phyloP scores from a whole-genome alignment of 2,888 invertebrate species.

The Corbicula japonica region DNA sequence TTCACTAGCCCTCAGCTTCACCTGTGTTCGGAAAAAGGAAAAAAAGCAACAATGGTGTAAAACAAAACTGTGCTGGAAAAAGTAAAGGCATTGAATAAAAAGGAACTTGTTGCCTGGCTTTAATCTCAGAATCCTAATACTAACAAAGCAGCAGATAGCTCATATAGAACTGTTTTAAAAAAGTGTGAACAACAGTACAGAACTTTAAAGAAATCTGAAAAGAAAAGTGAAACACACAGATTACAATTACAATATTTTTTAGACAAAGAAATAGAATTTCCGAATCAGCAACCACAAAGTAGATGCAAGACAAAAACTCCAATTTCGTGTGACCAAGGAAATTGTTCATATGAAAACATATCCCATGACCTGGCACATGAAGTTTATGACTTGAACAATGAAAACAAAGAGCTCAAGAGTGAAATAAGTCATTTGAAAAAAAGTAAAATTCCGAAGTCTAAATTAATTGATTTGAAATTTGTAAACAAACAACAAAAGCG shows the following conservation, averaged over 20 bases:
- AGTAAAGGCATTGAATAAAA: neutral
- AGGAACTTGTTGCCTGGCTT: conserved; percentile 1
- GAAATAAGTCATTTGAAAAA: conserved; percentile 16
- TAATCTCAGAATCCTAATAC: neutral
- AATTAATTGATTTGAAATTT: neutral
- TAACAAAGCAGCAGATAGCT: neutral
- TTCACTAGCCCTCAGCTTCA: conserved; percentile 15
- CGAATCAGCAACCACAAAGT: neutral
- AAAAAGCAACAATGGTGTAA: neutral
- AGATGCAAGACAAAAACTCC: conserved; percentile 16
- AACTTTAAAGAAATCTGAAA: conserved; percentile 7
- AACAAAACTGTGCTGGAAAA: conserved; percentile 1
- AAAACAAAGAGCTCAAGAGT: neutral
- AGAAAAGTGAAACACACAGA: neutral
- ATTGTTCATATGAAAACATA: conserved; percentile 23
- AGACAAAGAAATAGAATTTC: neutral
- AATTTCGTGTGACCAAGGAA: conserved; percentile 21
- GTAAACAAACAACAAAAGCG: neutral
- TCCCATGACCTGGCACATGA: conserved; percentile 29
- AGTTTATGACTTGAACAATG: conserved; percentile 7
- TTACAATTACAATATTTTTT: neutral
- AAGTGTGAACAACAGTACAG: conserved; percentile 8
- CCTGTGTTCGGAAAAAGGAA: conserved; percentile 1
- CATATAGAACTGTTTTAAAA: neutral
- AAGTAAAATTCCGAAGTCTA: conserved; percentile 21